Evolutionary conservation across 2,888 invertebrate species (phyloP), one percentile per base, ranked within the genome.

Genomic region (Dicranocentrus wangi): DNA sequence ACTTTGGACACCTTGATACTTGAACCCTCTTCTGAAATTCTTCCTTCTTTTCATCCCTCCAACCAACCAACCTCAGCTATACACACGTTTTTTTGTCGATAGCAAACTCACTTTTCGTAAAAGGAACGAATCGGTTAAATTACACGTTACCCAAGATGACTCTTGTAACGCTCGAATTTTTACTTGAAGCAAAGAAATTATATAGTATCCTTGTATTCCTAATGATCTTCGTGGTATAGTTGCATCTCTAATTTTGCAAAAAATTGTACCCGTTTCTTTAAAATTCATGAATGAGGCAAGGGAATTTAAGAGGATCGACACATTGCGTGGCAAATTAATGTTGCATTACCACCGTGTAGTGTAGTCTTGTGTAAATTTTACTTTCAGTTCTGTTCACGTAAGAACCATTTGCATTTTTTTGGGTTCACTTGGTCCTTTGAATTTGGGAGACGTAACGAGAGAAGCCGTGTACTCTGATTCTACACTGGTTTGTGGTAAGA

Each of bases 391-490:
- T 39, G 39, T 39, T 39, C 39, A 2, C 19, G 51, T 21, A 27
- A 39, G 1, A 28, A n/a, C 10, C 17, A 28, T 63, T 1, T 19
- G 63, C 17, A 25, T 25, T 43, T 66, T 17, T 8, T 23, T 13
- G 15, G 19, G 51, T 15, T 2, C 51, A 2, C n/a, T n/a, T 39
- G 39, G 39, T 39, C 5, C 7, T 39, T 39, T 39, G 39, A 13
- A 8, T 28, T 8, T 25, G 2, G 27, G n/a, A 71, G 32, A 61
- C 43, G 71, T 71, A 71, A 71, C 71, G 47, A 60, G 39, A 43
- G 71, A 61, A 71, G 71, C 61, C 27, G 27, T 43, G 28, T 71
- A 71, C 58, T 65, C 47, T 71, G 42, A 43, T 71, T 47, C 27
- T 21, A 25, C 25, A 25, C 60, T 61, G 28, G 61, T 71, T 71